Evolutionary conservation across 1,140 invertebrate genomes (phyloP).

Genomic region (Aphelenchoides avenae): DNA sequence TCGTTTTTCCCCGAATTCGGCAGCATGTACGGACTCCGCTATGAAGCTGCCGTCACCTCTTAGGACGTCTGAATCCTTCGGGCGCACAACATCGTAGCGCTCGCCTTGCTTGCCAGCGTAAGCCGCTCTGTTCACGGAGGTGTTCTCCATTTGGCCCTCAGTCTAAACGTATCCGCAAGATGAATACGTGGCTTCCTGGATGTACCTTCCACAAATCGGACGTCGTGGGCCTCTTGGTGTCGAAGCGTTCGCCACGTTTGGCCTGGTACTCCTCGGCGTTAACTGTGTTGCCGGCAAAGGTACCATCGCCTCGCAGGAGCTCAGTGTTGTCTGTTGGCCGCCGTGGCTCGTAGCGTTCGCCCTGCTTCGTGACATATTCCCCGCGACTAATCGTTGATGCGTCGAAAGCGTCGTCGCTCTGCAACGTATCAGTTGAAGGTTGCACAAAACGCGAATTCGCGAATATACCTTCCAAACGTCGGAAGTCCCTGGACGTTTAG

Average conservation of each 20-base stretch:
- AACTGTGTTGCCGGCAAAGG: not conserved
- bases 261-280: not conserved
- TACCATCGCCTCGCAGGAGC: not conserved
- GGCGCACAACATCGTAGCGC: not conserved
- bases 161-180: no score
- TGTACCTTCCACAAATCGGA: constrained; percentile 8
- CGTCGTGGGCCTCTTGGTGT: not conserved
- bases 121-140: constrained; percentile 15
- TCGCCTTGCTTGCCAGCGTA: constrained; percentile 17
- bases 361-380: constrained; percentile 6
- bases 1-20: constrained; percentile 1
- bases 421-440: not conserved
- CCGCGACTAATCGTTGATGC: constrained; percentile 2
- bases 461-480: constrained; percentile 19
- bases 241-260: constrained; percentile 10
- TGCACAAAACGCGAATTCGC: not conserved
- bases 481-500: constrained; percentile 17
- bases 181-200: no score
- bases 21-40: not conserved
- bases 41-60: not conserved
- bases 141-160: not conserved
- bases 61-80: constrained; percentile 22
- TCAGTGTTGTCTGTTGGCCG: constrained; percentile 13
- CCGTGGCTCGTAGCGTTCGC: constrained; percentile 6
- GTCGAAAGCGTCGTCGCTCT: constrained; percentile 2